Evolutionary conservation across 2,797 vertebrate genomes (phyloP).

Genomic region (Anabacerthia variegaticeps): DNA sequence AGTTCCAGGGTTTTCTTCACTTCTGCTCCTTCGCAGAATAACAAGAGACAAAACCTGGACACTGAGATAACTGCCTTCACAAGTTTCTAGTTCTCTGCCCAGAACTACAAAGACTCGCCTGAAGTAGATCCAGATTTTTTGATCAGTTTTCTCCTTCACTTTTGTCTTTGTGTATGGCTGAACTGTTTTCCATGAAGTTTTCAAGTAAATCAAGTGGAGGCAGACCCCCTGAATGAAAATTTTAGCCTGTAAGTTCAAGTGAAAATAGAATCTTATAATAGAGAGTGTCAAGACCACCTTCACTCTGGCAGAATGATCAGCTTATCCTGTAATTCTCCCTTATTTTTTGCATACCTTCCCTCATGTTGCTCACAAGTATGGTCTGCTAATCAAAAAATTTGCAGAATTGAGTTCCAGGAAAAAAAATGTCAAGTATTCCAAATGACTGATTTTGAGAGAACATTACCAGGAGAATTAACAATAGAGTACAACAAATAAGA

Average conservation of each 20-base stretch:
- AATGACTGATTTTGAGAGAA: not conserved
- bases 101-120: not conserved
- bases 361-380: not conserved
- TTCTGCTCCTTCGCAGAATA: not conserved
- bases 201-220: not conserved
- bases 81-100: not conserved
- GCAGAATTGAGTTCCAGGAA: not conserved
- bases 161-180: not conserved
- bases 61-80: not conserved
- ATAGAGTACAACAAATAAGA: not conserved
- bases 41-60: not conserved
- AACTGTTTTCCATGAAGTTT: not conserved
- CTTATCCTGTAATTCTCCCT: slow-evolving; percentile 1
- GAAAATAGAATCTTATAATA: not conserved
- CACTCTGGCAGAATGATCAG: not conserved
- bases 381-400: not conserved
- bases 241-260: not conserved
- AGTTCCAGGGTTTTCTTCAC: fast-evolving
- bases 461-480: not conserved
- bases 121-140: slow-evolving; percentile 9
- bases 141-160: not conserved
- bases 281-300: slow-evolving; percentile 3
- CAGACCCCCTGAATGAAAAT: not conserved
- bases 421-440: not conserved
- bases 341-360: slow-evolving; percentile 20